Percentiles rank a stretch among this genome's conserved stretches.
Evolutionary conservation across 2,888 invertebrate species (phyloP).

Genomic region (Gastrophysa polygoni): DNA sequence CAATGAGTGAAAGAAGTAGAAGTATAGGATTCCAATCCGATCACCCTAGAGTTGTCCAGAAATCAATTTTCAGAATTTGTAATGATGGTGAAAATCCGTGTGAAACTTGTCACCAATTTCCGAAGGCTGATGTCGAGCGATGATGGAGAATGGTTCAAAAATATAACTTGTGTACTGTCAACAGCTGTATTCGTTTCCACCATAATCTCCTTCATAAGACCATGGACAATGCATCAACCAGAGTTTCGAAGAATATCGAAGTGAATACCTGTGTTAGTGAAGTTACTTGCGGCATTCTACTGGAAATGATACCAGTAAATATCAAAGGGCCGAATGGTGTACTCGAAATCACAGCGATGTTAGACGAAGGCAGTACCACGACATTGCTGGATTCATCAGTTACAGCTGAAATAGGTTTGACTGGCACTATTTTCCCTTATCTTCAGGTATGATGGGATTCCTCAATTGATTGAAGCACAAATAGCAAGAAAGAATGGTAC

Average conservation of each 20-base stretch:
- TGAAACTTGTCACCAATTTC: neutral
- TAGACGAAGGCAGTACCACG: neutral
- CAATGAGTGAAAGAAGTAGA: too few relatives aligned
- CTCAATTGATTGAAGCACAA: neutral
- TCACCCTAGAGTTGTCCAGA: too few relatives aligned
- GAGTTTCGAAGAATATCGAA: neutral
- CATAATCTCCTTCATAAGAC: neutral
- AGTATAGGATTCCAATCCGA: too few relatives aligned
- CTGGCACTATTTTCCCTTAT: neutral
- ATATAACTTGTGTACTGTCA: neutral
- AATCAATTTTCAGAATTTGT: too few relatives aligned
- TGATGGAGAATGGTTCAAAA: neutral
- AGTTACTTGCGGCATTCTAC: neutral
- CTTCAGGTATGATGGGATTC: neutral
- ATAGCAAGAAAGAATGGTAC: neutral
- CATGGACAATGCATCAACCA: neutral
- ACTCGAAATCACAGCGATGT: neutral
- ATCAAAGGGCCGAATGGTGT: neutral
- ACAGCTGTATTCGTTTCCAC: neutral
- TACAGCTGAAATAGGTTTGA: neutral
- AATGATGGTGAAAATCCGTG: neutral
- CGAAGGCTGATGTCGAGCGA: neutral
- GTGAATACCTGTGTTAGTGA: neutral
- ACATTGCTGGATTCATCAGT: neutral
- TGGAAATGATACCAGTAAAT: neutral